A percentile compares a stretch with the other conserved stretches of the same genome.
Conservation (phyloP, 92 coral and sea anemone species). For the Bergia sp. region DNA sequence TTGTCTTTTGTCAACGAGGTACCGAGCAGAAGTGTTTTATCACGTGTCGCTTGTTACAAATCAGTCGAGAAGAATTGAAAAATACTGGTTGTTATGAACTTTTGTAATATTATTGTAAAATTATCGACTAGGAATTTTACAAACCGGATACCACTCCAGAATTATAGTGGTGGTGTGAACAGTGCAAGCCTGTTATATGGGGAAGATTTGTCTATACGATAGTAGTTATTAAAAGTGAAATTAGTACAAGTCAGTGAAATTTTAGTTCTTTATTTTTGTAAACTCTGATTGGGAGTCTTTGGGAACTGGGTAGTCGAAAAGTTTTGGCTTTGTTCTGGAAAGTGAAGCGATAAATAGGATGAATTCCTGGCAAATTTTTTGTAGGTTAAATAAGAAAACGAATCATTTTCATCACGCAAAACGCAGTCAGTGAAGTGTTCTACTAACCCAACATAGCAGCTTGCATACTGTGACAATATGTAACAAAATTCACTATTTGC, state of each 20-base stretch:
- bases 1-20: conserved; percentile 2
- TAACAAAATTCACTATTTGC: conserved; percentile 30
- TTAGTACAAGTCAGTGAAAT: neutral
- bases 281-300: conserved; percentile 21
- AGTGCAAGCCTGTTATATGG: neutral
- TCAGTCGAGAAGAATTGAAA: neutral
- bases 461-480: conserved; percentile 35
- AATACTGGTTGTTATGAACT: conserved; percentile 11
- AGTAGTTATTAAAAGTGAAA: conserved; percentile 6
- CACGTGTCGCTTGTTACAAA: neutral
- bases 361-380: neutral
- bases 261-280: conserved; percentile 32
- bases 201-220: conserved; percentile 9
- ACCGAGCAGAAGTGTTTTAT: neutral
- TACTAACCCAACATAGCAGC: conserved; percentile 15
- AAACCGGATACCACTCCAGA: neutral
- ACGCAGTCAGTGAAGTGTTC: conserved; percentile 1
- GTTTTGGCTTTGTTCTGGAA: neutral
- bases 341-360: neutral
- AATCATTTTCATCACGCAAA: neutral
- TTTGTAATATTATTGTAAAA: conserved; percentile 29
- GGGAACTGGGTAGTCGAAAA: conserved; percentile 2
- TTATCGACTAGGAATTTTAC: conserved; percentile 16
- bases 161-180: neutral
- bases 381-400: conserved; percentile 19